Evolutionary conservation across 2,888 invertebrate genomes (phyloP).

Genomic region (Escarpia spicata): DNA sequence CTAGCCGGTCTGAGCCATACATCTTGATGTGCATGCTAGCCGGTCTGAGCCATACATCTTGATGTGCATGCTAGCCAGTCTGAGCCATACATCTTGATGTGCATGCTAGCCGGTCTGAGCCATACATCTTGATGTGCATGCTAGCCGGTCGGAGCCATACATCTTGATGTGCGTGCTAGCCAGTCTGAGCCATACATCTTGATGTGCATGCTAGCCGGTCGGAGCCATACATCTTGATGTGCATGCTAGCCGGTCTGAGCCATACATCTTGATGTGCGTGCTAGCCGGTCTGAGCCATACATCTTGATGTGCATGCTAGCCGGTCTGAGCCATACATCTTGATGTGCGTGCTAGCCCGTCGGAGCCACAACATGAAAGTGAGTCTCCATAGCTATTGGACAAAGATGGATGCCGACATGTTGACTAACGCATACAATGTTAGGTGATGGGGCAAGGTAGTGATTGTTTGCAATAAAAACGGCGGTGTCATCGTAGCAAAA

Average conservation of each 20-base stretch:
- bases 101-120: background rate
- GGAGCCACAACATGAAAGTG: background rate
- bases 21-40: background rate
- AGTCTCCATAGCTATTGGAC: background rate
- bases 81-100: background rate
- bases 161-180: background rate
- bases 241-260: background rate
- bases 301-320: background rate
- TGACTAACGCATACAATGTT: background rate
- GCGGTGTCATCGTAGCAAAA: background rate
- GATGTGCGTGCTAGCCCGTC: background rate
- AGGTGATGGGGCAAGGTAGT: background rate
- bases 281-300: background rate
- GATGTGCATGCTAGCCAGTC: background rate
- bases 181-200: background rate
- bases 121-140: background rate
- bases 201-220: background rate
- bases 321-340: background rate
- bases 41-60: background rate
- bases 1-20: background rate
- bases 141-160: background rate
- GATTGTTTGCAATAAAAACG: conserved; percentile 10
- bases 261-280: background rate
- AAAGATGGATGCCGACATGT: conserved; percentile 10
- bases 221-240: background rate